Base-by-base conservation (phyloP, 37 sponge, comb jelly and placozoan species). In the Ephydatia muelleri region DNA sequence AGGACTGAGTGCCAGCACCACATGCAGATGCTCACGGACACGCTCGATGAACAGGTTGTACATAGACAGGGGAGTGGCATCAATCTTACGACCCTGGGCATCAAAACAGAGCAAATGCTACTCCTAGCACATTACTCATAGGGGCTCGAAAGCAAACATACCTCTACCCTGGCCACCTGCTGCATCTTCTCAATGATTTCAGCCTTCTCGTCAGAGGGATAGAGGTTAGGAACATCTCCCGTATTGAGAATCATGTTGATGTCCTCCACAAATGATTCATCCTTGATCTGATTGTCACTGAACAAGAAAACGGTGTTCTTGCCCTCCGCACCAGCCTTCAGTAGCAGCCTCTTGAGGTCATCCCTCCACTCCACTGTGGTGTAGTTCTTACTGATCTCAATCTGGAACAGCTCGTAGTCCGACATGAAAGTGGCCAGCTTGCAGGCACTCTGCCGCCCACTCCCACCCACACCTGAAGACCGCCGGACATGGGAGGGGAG, bases 1-100 rank as follows among this genome's bases (percentile, higher is more conserved):
- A 29, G 99, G 99, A 49, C 97, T 96, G 96, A 98, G 96, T 34
- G 94, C 93, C n/a, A 98, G 95, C 31, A 98, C 99, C 32, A 98
- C 83, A 64, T 98, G 99, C 23, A 98, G 88, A 74, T 96, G 96
- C 38, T 98, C 91, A 34, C 99, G 83, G 37, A 98, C 99, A 68
- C 99, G 85, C 31, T 94, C 96, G 8, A 96, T 81, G 78, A 98
- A 98, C 88, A 98, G 85, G 95, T 94, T 98, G 87, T 87, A 98
- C 28, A 98, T 88, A 73, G 95, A 89, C 65, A 98, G 86, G 5
- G 97, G 95, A n/a, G 99, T 94, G 11, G 96, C 99, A 66, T 98
- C 99, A 22, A 96, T 98, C 78, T 98, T 14, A 22, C 21, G 21
- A 65, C 14, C 66, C 66, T 21, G 21, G 14, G 66, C 66, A 65